These are phyloP conservation scores for Lemur catta DNA, from an alignment of 2,797 vertebrate genomes.

Conservation along the genomic window DNA sequence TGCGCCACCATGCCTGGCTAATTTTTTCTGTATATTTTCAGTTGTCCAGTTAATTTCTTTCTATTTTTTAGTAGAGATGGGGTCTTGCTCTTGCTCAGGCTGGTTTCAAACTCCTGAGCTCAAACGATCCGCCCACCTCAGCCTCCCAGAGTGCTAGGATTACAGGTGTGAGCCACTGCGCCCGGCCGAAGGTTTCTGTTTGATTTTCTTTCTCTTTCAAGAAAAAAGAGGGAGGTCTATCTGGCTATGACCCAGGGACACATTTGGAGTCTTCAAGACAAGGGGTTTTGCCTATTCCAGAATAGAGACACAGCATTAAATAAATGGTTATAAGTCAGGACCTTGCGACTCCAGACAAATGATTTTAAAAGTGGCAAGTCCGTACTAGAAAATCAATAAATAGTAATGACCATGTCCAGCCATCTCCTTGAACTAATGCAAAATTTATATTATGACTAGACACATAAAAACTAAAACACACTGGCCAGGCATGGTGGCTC, in stretches of 20 bases:
- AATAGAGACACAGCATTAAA: constrained; percentile 13
- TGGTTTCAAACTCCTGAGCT: too few relatives aligned
- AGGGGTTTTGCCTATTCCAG: constrained; percentile 43
- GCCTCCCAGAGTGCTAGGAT: too few relatives aligned
- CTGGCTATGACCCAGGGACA: constrained; percentile 77
- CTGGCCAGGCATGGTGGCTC: too few relatives aligned
- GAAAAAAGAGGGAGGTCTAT: constrained; percentile 53
- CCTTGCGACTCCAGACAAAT: constrained; percentile 32
- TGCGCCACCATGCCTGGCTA: too few relatives aligned
- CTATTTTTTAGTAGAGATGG: too few relatives aligned
- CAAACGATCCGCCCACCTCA: too few relatives aligned
- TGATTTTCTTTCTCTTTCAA: constrained; percentile 77
- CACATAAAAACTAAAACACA: not conserved
- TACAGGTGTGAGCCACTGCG: too few relatives aligned
- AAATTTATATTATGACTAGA: not conserved
- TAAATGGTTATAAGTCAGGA: not conserved
- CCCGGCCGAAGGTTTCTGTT: constrained; percentile 61
- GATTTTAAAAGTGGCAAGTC: not conserved
- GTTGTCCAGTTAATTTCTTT: too few relatives aligned
- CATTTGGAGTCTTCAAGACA: constrained; percentile 74
- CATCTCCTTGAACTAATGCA: not conserved
- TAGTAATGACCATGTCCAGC: not conserved
- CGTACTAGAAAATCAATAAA: not conserved
- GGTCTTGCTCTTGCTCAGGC: too few relatives aligned
- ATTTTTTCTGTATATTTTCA: too few relatives aligned